These are phyloP conservation scores for Coelinius sp. DNA, from an alignment of 2,888 invertebrate genomes.

Conservation along the genomic window DNA sequence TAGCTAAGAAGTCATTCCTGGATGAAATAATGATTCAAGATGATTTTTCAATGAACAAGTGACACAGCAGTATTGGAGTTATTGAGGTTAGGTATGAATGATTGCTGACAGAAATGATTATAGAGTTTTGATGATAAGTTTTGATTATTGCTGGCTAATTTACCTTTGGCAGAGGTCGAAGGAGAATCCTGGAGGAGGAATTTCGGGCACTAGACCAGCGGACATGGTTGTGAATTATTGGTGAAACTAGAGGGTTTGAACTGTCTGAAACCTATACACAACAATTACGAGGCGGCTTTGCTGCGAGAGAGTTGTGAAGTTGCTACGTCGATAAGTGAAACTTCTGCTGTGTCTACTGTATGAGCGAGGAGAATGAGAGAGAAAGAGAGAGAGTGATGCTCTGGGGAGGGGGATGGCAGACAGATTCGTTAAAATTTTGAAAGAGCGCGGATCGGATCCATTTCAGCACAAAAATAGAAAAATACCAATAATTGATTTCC, in stretches of 20 bases:
- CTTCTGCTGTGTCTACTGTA: too few species aligned
- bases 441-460: too few species aligned
- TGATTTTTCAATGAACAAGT: constrained; percentile 49
- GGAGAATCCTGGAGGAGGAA: constrained; percentile 83
- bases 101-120: background rate
- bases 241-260: background rate
- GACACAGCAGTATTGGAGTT: constrained; percentile 65
- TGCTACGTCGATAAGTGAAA: too few species aligned
- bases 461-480: too few species aligned
- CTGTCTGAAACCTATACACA: background rate
- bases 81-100: constrained; percentile 57
- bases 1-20: constrained; percentile 88
- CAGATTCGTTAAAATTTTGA: too few species aligned
- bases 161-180: constrained; percentile 90
- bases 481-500: too few species aligned
- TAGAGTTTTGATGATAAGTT: background rate
- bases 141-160: constrained; percentile 29
- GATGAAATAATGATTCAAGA: constrained; percentile 57
- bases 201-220: constrained; percentile 79
- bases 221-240: constrained; percentile 73
- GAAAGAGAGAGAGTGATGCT: too few species aligned
- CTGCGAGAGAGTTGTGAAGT: background rate
- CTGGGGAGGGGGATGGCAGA: too few species aligned
- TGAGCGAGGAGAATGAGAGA: too few species aligned
- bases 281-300: background rate